These are phyloP conservation scores for Cassiopea andromeda DNA, from an alignment of 30 jellyfish, hydroid and myxozoan species.

Conservation along the genomic window DNA sequence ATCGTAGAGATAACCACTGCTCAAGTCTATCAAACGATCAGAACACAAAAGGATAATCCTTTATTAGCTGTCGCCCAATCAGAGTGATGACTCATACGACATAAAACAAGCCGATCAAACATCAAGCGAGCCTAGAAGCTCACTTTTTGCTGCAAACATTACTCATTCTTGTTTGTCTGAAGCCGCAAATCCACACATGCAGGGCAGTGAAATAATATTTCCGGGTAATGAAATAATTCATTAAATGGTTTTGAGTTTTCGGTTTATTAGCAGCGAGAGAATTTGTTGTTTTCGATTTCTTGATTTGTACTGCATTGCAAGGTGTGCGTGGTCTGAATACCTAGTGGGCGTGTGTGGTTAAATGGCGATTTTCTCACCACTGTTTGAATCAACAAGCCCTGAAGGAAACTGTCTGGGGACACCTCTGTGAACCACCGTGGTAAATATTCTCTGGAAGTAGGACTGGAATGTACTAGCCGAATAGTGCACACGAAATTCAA, in stretches of 20 bases:
- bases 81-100: slow-evolving; percentile 56
- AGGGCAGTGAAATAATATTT: slow-evolving; percentile 38
- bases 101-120: slow-evolving; percentile 54
- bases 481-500: too few relatives aligned
- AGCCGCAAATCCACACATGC: slow-evolving; percentile 30
- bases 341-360: slow-evolving; percentile 51
- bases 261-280: not conserved
- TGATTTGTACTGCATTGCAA: not conserved
- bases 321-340: slow-evolving; percentile 42
- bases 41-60: slow-evolving; percentile 30
- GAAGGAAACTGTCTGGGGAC: not conserved
- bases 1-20: slow-evolving; percentile 15
- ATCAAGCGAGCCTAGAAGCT: slow-evolving; percentile 42
- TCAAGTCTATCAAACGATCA: slow-evolving; percentile 15
- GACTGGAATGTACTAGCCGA: too few relatives aligned
- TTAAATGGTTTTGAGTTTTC: not conserved
- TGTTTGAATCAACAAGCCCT: slow-evolving; percentile 45
- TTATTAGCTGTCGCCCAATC: slow-evolving; percentile 35
- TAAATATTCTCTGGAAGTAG: too few relatives aligned
- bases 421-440: not conserved
- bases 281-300: slow-evolving; percentile 14
- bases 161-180: slow-evolving; percentile 68
- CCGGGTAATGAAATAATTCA: slow-evolving; percentile 57
- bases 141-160: slow-evolving; percentile 44
- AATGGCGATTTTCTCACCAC: slow-evolving; percentile 29